Base-by-base conservation (phyloP, 1,140 invertebrate genomes). In the Temnothorax nylanderi region DNA sequence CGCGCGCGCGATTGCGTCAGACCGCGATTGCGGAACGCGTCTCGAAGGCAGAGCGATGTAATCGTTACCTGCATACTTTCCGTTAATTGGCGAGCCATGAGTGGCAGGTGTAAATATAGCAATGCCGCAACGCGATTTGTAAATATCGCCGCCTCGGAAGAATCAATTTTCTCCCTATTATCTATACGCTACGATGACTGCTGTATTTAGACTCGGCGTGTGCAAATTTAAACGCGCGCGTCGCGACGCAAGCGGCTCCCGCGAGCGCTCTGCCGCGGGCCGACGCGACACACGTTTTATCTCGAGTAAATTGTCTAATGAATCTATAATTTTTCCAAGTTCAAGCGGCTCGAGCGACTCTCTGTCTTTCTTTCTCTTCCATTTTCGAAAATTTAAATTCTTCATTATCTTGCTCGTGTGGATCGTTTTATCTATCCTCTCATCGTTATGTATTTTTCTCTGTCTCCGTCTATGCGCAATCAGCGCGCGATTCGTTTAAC, bases 51-150 rank as follows among this genome's bases (percentile, higher is more conserved):
- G 67, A 72, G 54, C 80, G 80, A 84, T 75, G 69, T 74, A 74
- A 84, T 84, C 80, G 56, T 84, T 84, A 84, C 80, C 80, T 74
- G 80, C 69, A 84, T 49, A 60, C 54, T 74, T 74, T 62, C 69
- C 41, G 69, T 75, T 60, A 84, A 84, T 84, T 49, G 80, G 58
- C 47, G 21, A 34, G 11, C 41, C 54, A 18, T 75, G 69, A 84
- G 80, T 47, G 80, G 67, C 80, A 82, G 80, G 41, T 75, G 80
- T 84, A 84, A 84, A 84, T 84, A 84, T 84, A 84, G 69, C 69
- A 84, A 75, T 84, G 69, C 80, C 69, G 80, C 80, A 74, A 75
- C 49, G 16, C 67, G 67, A 34, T 41, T 74, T 74, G 69, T 75
- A 75, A 84, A 84, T 84, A 84, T 74, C 69, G 7, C 51, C 67